Evolutionary conservation across 2,797 vertebrate species (phyloP).

Genomic region (Molossus alvarezi): DNA sequence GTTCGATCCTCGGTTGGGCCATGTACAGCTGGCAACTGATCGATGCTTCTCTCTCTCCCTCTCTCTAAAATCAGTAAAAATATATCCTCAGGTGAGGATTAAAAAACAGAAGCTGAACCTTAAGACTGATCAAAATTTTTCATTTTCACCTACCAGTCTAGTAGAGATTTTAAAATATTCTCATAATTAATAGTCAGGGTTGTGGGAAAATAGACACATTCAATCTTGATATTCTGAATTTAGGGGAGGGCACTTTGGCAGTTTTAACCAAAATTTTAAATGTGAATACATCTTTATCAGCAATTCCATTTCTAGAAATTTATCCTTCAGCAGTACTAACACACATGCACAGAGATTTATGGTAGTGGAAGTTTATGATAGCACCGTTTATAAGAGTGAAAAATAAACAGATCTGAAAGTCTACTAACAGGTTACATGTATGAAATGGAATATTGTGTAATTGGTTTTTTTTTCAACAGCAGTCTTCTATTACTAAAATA

Average conservation of each 20-base stretch:
- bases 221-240: constrained; percentile 61
- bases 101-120: not conserved
- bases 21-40: no score
- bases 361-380: not conserved
- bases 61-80: no score
- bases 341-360: constrained; percentile 53
- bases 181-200: constrained; percentile 19
- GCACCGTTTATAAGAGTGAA: constrained; percentile 23
- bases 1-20: no score
- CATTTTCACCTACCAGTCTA: not conserved
- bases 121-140: constrained; percentile 42
- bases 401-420: constrained; percentile 31
- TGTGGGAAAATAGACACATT: constrained; percentile 23
- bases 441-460: not conserved
- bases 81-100: no score
- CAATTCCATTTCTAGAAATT: constrained; percentile 56
- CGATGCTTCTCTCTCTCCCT: no score
- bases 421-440: not conserved
- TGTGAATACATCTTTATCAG: constrained; percentile 50
- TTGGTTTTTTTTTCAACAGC: not conserved
- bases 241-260: not conserved
- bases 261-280: constrained; percentile 68
- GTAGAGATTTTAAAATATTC: constrained; percentile 26
- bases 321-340: not conserved
- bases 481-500: constrained; percentile 47